Evolutionary conservation across 2,888 invertebrate species (phyloP).

Genomic region (Phortica magna): DNA sequence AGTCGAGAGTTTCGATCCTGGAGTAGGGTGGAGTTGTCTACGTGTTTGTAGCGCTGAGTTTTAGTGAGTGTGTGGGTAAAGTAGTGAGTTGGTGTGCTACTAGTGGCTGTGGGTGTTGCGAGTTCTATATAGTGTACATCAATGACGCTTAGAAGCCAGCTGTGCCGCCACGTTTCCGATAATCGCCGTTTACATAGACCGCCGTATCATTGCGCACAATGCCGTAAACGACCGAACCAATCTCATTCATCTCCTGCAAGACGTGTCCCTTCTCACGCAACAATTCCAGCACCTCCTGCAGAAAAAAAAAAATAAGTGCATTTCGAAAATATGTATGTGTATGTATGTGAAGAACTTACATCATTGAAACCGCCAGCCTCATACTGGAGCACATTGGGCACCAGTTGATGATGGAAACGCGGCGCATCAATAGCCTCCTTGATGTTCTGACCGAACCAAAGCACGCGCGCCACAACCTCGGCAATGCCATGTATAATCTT

Average conservation of each 20-base stretch:
- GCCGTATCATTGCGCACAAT: conserved; percentile 83
- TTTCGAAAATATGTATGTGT: too few species aligned
- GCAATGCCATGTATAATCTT: conserved; percentile 90
- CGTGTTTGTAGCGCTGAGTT: neutral
- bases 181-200: conserved; percentile 89
- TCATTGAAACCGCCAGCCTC: conserved; percentile 80
- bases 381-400: conserved; percentile 85
- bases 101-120: neutral
- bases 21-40: neutral
- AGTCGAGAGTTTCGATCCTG: neutral
- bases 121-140: neutral
- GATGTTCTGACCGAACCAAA: conserved; percentile 84
- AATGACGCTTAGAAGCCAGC: conserved; percentile 80
- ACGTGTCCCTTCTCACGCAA: conserved; percentile 85
- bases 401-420: conserved; percentile 91
- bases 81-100: neutral
- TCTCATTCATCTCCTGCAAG: conserved; percentile 79
- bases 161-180: conserved; percentile 89
- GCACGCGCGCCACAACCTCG: conserved; percentile 81
- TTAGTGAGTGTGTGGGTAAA: neutral
- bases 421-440: conserved; percentile 85
- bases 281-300: conserved; percentile 82
- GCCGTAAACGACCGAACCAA: conserved; percentile 85
- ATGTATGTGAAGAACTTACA: too few species aligned
- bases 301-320: too few species aligned